Percentiles rank a stretch among this genome's conserved stretches.
phyloP scores from a whole-genome alignment of 2,113 vertebrate species.

The Psephotus haematonotus region DNA sequence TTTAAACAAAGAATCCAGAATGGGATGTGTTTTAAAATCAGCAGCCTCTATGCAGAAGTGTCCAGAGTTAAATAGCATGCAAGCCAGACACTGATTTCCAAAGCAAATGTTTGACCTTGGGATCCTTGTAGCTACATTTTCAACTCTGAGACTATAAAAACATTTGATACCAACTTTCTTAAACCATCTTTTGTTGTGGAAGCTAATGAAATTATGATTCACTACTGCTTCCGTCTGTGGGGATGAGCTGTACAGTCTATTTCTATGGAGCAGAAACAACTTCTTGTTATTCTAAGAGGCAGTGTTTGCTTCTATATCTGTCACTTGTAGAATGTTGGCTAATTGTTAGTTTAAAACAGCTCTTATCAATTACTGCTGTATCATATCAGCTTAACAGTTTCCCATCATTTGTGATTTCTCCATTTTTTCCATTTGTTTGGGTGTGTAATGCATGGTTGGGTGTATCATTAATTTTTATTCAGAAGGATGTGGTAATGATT shows the following conservation, averaged over 20 bases:
- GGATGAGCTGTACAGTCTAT: not conserved
- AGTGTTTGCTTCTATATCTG: not conserved
- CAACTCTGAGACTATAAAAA: not conserved
- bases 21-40: not conserved
- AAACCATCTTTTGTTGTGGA: not conserved
- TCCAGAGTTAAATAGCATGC: not conserved
- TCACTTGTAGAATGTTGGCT: not conserved
- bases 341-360: not conserved
- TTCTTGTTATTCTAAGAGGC: not conserved
- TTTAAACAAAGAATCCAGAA: not conserved
- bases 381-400: not conserved
- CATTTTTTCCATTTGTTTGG: not conserved
- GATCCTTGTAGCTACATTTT: not conserved
- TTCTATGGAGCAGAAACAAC: not conserved
- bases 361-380: not conserved
- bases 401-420: not conserved
- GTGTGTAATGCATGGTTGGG: not conserved
- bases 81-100: not conserved
- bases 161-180: not conserved
- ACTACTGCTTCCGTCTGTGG: rapidly evolving
- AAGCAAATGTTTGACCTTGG: not conserved
- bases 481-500: not conserved
- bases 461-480: not conserved
- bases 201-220: conserved; percentile 1
- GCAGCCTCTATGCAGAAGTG: not conserved